Conservation (phyloP, 2,113 vertebrate species). For the Dipodomys stephensi region DNA sequence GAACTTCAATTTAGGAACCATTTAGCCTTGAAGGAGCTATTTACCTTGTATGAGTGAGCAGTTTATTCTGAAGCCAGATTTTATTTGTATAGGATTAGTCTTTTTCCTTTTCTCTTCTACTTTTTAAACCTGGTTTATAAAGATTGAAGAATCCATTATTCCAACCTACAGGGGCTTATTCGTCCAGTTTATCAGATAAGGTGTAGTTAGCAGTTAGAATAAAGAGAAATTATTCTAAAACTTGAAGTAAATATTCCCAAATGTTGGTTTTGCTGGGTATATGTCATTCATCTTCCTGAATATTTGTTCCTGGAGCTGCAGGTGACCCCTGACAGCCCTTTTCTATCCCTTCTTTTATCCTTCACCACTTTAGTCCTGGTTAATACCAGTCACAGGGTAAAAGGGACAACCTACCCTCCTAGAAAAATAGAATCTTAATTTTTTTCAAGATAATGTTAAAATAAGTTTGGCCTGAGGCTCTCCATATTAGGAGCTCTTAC, state of each 20-base stretch:
- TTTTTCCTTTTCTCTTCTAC: slow-evolving; percentile 17
- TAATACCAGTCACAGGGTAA: background rate
- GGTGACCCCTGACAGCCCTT: background rate
- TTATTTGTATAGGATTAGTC: slow-evolving; percentile 69
- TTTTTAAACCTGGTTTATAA: slow-evolving; percentile 50
- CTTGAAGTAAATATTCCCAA: background rate
- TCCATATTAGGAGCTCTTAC: background rate
- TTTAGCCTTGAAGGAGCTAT: slow-evolving; percentile 65
- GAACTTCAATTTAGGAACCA: slow-evolving; percentile 62
- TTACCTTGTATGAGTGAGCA: slow-evolving; percentile 41
- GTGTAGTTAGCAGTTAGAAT: background rate
- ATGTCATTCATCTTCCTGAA: background rate
- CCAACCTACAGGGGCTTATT: background rate
- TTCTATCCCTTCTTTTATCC: background rate
- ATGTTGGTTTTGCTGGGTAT: background rate
- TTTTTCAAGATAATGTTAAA: background rate
- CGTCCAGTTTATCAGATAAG: background rate
- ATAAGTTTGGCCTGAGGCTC: background rate
- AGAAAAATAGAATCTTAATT: background rate
- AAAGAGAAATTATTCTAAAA: slow-evolving; percentile 34
- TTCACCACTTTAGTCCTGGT: background rate
- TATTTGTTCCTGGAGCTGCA: background rate
- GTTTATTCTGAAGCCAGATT: slow-evolving; percentile 66
- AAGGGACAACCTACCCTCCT: background rate
- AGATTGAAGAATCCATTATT: slow-evolving; percentile 55